A percentile compares a stretch with the other conserved stretches of the same genome.
phyloP scores from a whole-genome alignment of 2,797 vertebrate genomes.

The Myiothlypis chrysogaster region DNA sequence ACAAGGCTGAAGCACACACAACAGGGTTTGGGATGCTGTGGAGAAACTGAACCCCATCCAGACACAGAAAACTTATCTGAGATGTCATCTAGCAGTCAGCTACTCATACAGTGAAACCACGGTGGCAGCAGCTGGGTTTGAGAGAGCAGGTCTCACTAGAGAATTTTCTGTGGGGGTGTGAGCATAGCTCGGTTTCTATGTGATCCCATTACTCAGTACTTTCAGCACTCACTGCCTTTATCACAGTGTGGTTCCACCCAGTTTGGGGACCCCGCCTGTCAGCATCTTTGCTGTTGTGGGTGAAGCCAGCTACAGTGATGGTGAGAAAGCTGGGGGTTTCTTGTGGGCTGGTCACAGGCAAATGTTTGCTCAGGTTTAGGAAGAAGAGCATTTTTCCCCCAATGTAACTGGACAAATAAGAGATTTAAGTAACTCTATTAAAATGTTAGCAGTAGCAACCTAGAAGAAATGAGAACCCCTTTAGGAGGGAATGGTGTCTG shows the following conservation, averaged over 20 bases:
- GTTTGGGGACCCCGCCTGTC: not conserved
- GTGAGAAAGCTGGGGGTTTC: not conserved
- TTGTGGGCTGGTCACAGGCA: not conserved
- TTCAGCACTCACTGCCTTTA: not conserved
- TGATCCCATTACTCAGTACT: not conserved
- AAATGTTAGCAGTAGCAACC: not conserved
- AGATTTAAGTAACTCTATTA: not conserved
- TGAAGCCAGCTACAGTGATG: not conserved
- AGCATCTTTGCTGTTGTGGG: not conserved
- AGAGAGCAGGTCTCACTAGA: not conserved
- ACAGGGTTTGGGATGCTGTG: not conserved
- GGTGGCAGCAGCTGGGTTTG: not conserved
- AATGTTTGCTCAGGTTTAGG: not conserved
- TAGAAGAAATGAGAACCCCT: not conserved
- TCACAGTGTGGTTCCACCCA: not conserved
- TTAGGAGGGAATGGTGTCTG: accelerated
- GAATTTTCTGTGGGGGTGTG: not conserved
- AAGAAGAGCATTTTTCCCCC: not conserved
- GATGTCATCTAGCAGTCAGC: not conserved
- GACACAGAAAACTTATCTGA: not conserved
- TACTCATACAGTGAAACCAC: not conserved
- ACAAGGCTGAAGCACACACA: not conserved
- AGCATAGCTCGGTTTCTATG: not conserved
- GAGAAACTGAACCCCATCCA: not conserved
- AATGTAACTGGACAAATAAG: not conserved